Evolutionary conservation across 2,113 vertebrate genomes (phyloP).

Genomic region (Oriolus oriolus): DNA sequence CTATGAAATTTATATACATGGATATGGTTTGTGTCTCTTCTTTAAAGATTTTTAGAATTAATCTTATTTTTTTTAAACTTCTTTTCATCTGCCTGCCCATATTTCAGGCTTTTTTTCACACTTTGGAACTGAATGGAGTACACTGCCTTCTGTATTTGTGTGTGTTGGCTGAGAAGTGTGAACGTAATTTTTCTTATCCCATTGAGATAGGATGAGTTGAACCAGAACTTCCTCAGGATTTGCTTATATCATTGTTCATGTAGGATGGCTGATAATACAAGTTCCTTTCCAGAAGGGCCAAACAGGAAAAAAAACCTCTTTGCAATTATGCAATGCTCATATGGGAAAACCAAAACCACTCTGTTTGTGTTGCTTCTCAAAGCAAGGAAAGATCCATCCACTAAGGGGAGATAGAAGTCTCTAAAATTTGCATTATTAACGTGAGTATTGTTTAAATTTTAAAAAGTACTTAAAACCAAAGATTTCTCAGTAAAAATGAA

Average conservation of each 20-base stretch:
- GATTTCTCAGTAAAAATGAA: not conserved
- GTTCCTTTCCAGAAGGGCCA: not conserved
- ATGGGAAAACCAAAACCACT: not conserved
- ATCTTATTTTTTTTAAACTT: not conserved
- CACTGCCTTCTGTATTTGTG: not conserved
- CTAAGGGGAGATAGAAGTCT: not conserved
- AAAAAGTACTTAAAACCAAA: not conserved
- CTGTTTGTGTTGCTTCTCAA: not conserved
- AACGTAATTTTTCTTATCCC: slow-evolving; percentile 10
- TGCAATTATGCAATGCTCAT: not conserved
- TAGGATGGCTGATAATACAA: slow-evolving; percentile 11
- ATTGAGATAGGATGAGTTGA: not conserved
- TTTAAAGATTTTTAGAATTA: not conserved
- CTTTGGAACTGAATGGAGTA: not conserved
- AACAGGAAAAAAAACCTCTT: not conserved
- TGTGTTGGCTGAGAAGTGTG: not conserved
- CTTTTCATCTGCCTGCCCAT: not conserved
- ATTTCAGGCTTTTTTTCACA: not conserved
- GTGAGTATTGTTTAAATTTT: not conserved
- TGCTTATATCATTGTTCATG: not conserved
- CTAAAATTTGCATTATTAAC: not conserved
- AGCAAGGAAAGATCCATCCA: not conserved
- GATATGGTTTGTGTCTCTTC: not conserved
- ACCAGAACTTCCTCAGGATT: slow-evolving; percentile 43
- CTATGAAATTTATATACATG: not conserved